These are phyloP conservation scores for Karalla daura DNA, from an alignment of 2,797 vertebrate genomes.

Conservation along the genomic window DNA sequence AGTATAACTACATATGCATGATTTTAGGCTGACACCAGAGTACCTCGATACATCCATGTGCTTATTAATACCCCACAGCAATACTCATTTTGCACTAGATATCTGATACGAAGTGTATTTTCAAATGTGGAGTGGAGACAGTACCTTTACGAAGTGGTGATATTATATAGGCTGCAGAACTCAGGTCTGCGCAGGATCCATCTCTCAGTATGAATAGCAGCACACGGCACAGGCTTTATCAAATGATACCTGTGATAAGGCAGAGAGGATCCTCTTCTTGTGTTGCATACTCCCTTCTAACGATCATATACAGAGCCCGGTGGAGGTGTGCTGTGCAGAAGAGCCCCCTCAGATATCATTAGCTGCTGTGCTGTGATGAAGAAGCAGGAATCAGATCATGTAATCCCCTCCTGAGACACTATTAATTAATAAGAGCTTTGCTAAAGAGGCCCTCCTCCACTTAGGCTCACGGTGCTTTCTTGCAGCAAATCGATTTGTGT, in stretches of 20 bases:
- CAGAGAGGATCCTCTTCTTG: slow-evolving; percentile 36
- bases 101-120: too few species aligned
- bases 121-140: neutral
- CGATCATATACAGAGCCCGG: slow-evolving; percentile 32
- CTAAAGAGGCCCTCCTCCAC: slow-evolving; percentile 73
- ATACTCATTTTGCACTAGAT: too few species aligned
- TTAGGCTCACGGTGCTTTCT: slow-evolving; percentile 72
- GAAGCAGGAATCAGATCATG: slow-evolving; percentile 81
- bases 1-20: too few species aligned
- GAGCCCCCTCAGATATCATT: slow-evolving; percentile 78
- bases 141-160: too few species aligned
- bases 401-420: slow-evolving; percentile 79
- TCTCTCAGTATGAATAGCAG: slow-evolving; percentile 30
- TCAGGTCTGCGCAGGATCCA: slow-evolving; percentile 22
- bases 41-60: too few species aligned
- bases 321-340: slow-evolving; percentile 51
- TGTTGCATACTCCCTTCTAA: slow-evolving; percentile 46
- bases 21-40: too few species aligned
- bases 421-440: slow-evolving; percentile 83
- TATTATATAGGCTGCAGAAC: slow-evolving; percentile 23
- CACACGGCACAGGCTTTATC: slow-evolving; percentile 28
- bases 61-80: too few species aligned
- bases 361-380: slow-evolving; percentile 75
- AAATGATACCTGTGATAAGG: slow-evolving; percentile 45
- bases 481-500: slow-evolving; percentile 78